A percentile compares a stretch with the other conserved stretches of the same genome.
phyloP scores from a whole-genome alignment of 2,888 invertebrate genomes.

The Melanophora roralis region DNA sequence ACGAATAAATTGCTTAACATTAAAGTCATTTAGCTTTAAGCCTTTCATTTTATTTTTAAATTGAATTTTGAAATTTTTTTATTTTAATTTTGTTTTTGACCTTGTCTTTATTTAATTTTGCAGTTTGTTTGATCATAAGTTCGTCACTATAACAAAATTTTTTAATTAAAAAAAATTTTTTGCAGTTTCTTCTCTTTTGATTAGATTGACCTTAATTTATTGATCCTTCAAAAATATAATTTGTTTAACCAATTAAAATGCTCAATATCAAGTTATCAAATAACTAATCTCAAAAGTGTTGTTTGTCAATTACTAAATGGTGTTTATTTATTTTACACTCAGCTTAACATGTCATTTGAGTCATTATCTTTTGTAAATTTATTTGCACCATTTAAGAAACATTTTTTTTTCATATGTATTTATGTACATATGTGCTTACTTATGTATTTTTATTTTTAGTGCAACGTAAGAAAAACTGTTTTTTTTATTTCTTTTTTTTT shows the following conservation, averaged over 20 bases:
- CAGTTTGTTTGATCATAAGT: background rate
- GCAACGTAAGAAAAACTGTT: no score
- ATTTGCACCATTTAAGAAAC: background rate
- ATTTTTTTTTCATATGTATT: no score
- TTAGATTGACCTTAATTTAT: conserved; percentile 49
- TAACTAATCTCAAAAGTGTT: conserved; percentile 17
- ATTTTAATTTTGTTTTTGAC: background rate
- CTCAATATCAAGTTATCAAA: background rate
- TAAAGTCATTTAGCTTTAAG: no score
- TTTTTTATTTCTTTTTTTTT: no score
- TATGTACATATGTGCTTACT: no score
- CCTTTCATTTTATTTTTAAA: no score
- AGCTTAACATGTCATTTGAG: background rate
- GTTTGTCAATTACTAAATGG: no score
- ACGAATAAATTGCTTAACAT: no score
- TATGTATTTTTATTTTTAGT: no score
- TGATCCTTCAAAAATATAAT: background rate
- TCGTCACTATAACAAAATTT: background rate
- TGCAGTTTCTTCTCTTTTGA: conserved; percentile 1
- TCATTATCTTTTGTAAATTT: background rate
- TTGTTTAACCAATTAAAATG: background rate
- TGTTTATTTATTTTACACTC: conserved; percentile 18
- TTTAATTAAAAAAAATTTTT: background rate
- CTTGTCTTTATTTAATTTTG: background rate
- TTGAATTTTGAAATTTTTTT: background rate